phyloP scores from a whole-genome alignment of 92 coral and sea anemone species.

The Hydrozoanthus gracilis region DNA sequence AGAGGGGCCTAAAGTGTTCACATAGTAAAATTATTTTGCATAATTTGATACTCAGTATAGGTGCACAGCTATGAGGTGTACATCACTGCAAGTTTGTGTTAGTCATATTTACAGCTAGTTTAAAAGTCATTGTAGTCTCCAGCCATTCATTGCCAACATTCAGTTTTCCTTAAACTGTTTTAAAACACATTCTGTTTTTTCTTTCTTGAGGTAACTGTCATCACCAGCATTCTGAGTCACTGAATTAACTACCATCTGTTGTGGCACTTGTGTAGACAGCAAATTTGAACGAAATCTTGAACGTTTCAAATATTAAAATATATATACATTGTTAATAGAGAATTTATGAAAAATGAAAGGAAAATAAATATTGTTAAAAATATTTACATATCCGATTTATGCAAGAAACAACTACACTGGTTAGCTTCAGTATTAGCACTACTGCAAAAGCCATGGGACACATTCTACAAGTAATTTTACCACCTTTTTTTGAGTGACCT shows the following conservation, averaged over 20 bases:
- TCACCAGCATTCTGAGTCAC: neutral
- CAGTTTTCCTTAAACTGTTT: neutral
- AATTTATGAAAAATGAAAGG: too few species aligned
- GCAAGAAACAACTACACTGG: too few species aligned
- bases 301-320: too few species aligned
- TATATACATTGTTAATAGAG: neutral
- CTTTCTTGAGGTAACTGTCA: neutral
- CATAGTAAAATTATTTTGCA: too few species aligned
- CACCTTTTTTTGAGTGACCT: slow-evolving; percentile 10
- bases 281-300: neutral
- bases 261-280: neutral
- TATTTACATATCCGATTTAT: too few species aligned
- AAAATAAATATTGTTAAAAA: neutral
- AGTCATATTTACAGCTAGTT: too few species aligned
- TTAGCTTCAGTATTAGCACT: neutral
- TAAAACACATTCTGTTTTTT: neutral
- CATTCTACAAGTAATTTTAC: slow-evolving; percentile 11
- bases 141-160: neutral
- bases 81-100: too few species aligned
- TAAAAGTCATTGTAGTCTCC: too few species aligned
- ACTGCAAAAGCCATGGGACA: slow-evolving; percentile 27
- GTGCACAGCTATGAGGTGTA: too few species aligned
- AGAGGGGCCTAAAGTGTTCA: too few species aligned
- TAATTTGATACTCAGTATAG: too few species aligned
- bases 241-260: neutral